phyloP scores from a whole-genome alignment of 2,113 vertebrate species.

The Brevimyrus niger region DNA sequence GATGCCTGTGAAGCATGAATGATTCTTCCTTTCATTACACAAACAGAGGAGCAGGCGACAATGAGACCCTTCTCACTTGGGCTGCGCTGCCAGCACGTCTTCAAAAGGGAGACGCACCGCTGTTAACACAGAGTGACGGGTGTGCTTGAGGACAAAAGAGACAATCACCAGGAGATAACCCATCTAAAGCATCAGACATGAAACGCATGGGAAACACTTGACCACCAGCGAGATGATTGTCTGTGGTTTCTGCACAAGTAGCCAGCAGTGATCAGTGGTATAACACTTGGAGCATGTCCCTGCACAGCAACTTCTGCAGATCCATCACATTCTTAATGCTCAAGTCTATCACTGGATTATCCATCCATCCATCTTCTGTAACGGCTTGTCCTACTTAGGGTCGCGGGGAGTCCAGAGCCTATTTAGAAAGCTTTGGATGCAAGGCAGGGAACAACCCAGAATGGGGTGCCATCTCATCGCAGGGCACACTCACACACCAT shows the following conservation, averaged over 20 bases:
- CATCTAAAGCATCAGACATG: background rate
- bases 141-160: background rate
- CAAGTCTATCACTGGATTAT: background rate
- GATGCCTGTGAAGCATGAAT: background rate
- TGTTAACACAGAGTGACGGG: slow-evolving; percentile 2
- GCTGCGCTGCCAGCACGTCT: slow-evolving; percentile 2
- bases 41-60: slow-evolving; percentile 21
- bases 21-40: slow-evolving; percentile 25
- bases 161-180: background rate
- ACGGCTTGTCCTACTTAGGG: background rate
- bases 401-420: background rate
- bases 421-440: background rate
- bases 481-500: background rate
- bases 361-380: background rate
- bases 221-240: background rate
- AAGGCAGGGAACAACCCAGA: background rate
- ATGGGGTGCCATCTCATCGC: background rate
- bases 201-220: background rate
- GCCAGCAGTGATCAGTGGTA: background rate
- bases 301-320: background rate
- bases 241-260: background rate
- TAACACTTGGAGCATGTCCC: background rate
- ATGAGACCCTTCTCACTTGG: slow-evolving; percentile 28
- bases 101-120: slow-evolving; percentile 15
- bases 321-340: background rate